Evolutionary conservation across 2,113 vertebrate genomes (phyloP).

Genomic region (Aramus guarauna): DNA sequence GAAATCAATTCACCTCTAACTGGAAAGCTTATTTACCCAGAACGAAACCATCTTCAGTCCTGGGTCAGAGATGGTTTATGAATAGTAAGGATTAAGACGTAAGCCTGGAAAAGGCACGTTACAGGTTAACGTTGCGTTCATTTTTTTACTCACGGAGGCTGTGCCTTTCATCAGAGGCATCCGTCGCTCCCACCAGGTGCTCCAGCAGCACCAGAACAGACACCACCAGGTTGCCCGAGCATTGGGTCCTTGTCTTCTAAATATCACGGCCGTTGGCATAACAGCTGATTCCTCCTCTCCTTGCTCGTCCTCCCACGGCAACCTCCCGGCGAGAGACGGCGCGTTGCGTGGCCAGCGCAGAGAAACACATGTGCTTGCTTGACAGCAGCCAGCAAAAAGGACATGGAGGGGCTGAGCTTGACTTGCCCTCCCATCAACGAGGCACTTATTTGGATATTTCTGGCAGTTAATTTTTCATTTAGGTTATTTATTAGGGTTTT

Average conservation of each 20-base stretch:
- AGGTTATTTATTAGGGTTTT: background rate
- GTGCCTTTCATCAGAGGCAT: background rate
- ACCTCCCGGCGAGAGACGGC: background rate
- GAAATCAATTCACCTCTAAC: background rate
- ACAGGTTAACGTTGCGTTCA: accelerated
- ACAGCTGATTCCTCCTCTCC: background rate
- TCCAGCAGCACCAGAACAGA: background rate
- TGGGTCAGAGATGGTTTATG: background rate
- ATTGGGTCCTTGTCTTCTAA: background rate
- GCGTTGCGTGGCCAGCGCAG: accelerated
- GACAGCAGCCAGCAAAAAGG: background rate
- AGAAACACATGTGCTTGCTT: background rate
- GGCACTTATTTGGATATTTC: background rate
- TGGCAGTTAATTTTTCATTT: background rate
- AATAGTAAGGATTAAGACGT: background rate
- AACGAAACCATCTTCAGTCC: background rate
- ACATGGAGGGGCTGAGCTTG: background rate
- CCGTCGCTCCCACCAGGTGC: accelerated
- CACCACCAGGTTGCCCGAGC: background rate
- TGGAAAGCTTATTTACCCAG: background rate
- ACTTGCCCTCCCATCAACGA: background rate
- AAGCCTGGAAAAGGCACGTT: background rate
- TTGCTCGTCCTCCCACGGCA: background rate
- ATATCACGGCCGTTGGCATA: background rate
- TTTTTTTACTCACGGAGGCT: background rate